Percentiles rank a stretch among this genome's conserved stretches.
Evolutionary conservation across 2,888 invertebrate genomes (phyloP).

Genomic region (Osmoderma eremita): DNA sequence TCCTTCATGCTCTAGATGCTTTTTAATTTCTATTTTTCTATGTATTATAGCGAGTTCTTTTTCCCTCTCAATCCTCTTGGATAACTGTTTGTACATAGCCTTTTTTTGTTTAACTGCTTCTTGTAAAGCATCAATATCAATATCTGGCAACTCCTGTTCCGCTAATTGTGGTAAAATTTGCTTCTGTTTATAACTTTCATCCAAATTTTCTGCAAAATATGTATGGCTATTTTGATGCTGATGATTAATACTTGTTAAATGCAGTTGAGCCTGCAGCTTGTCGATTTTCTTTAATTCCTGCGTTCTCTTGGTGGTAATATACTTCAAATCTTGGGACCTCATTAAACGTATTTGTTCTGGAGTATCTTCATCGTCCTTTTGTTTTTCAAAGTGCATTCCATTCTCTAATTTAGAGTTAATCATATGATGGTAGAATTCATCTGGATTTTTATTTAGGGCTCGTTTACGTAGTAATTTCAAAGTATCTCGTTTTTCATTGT

Average conservation of each 20-base stretch:
- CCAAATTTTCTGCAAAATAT: conserved; percentile 76
- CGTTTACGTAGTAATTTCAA: conserved; percentile 83
- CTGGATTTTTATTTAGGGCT: conserved; percentile 93
- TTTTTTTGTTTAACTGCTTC: conserved; percentile 70
- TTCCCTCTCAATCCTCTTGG: conserved; percentile 81
- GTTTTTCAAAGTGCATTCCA: conserved; percentile 73
- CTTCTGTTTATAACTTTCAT: conserved; percentile 73
- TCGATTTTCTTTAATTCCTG: conserved; percentile 83
- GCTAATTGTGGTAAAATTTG: conserved; percentile 73
- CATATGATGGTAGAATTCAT: conserved; percentile 99
- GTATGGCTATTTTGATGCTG: conserved; percentile 78
- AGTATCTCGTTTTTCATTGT: conserved; percentile 83
- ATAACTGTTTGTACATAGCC: conserved; percentile 77
- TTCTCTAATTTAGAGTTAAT: conserved; percentile 80
- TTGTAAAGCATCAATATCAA: conserved; percentile 68
- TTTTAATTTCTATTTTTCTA: conserved; percentile 80
- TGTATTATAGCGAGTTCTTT: conserved; percentile 79
- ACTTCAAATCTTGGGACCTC: conserved; percentile 88
- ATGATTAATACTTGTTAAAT: conserved; percentile 81
- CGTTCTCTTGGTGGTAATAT: conserved; percentile 82
- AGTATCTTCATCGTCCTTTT: conserved; percentile 78
- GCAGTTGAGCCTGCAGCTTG: conserved; percentile 79
- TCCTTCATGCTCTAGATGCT: conserved; percentile 71
- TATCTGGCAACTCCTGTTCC: conserved; percentile 67
- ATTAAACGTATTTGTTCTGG: conserved; percentile 88